Percentiles rank a stretch among this genome's conserved stretches.
These are phyloP conservation scores for Coreius guichenoti DNA, from an alignment of 2,797 vertebrate species.

Conservation along the genomic window DNA sequence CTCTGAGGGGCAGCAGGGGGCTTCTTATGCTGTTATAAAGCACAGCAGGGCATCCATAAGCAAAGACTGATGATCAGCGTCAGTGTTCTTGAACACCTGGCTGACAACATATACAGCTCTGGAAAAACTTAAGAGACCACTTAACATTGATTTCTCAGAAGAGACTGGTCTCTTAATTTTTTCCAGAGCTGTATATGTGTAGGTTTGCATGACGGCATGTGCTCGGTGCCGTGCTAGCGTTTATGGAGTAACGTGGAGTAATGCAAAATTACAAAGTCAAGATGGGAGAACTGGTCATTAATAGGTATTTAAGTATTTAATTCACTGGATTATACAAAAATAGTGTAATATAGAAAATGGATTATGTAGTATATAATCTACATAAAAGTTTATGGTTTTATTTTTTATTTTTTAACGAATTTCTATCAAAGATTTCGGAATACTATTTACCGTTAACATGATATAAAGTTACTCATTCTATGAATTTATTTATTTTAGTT, in stretches of 20 bases:
- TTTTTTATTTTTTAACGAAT: background rate
- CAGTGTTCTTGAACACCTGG: conserved; percentile 39
- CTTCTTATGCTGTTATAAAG: conserved; percentile 40
- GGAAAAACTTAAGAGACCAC: no score
- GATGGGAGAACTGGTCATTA: background rate
- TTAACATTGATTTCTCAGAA: no score
- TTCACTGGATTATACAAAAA: background rate
- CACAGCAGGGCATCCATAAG: conserved; percentile 48
- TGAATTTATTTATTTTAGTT: background rate
- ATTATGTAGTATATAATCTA: background rate
- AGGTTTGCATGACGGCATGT: conserved; percentile 1
- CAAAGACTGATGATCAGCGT: conserved; percentile 51
- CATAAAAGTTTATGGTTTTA: background rate
- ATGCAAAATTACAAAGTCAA: background rate
- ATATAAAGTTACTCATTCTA: background rate
- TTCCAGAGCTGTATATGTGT: no score
- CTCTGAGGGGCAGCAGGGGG: conserved; percentile 51
- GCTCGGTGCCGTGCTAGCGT: background rate
- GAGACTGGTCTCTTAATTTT: no score
- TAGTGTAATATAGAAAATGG: background rate
- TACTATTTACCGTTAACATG: background rate
- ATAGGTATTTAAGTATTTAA: background rate
- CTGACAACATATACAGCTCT: background rate
- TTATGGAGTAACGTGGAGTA: background rate
- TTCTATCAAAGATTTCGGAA: background rate